Base-by-base conservation (phyloP, 2,113 vertebrate species). In the Opisthocomus hoazin region DNA sequence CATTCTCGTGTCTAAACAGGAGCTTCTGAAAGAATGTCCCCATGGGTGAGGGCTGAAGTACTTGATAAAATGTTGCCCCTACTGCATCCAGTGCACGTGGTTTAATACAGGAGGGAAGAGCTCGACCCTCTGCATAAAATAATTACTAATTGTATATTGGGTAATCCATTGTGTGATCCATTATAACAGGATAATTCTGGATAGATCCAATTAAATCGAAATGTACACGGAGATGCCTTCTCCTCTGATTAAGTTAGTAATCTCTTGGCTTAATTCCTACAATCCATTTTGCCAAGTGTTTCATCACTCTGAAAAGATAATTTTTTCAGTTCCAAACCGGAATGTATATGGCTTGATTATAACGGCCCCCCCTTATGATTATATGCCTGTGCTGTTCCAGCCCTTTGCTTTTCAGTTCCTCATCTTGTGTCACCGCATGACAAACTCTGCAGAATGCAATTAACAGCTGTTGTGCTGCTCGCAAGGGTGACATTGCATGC, bases 391-490 rank as follows among this genome's bases (percentile, higher is more conserved):
- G 64, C 69, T 89, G 87, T 90, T 94, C 87, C 87, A 92, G 57
- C 20, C 76, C 75, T 79, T 92, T 87, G 57, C 63, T 91, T 94
- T 93, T 92, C 76, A 93, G 80, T 64, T 93, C 80, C 43, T 68
- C 68, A 61, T 89, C 87, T 91, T 64, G 36, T 76, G 73, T 80
- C 69, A 29, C 73, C 80, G 75, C 84, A 68, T 60, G 68, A 83
- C 4, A 0, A 90, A 81, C 87, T 41, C 75, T 37, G 54, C 54
- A 80, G 90, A 93, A 85, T 36, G 83, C 65, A 89, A 94, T 84
- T 82, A 83, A 74, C 90, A 96, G 61, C 81, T 94, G 84, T 82
- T 87, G 57, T 87, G 80, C 36, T 90, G 87, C 75, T 96, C 70
- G 70, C 73, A 93, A 75, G 63, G 73, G 51, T 89, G 87, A 76